Percentiles rank a stretch among this genome's conserved stretches.
phyloP scores from a whole-genome alignment of 2,888 invertebrate genomes.

The Drosophila formosana region DNA sequence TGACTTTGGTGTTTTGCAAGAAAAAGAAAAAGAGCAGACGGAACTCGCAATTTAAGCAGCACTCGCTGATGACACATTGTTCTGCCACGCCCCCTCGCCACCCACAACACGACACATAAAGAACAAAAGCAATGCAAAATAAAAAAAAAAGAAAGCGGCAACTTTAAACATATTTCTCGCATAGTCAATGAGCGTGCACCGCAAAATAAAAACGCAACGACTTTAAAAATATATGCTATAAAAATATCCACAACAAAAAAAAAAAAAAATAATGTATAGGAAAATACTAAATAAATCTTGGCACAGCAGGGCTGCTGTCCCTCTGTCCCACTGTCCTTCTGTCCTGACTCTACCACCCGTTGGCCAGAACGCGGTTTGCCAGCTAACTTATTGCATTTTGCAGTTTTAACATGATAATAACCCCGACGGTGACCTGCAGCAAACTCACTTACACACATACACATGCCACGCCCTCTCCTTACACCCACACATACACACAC shows the following conservation, averaged over 20 bases:
- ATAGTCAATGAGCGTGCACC: conserved; percentile 30
- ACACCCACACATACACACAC: conserved; percentile 3
- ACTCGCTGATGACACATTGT: conserved; percentile 57
- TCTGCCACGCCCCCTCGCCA: conserved; percentile 1
- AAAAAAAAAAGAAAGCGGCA: background rate
- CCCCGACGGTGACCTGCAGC: conserved; percentile 49
- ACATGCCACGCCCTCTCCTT: conserved; percentile 2
- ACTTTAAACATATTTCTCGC: conserved; percentile 28
- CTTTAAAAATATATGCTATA: conserved; percentile 26
- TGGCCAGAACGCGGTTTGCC: conserved; percentile 59
- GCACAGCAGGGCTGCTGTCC: conserved; percentile 51
- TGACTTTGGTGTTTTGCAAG: conserved; percentile 42
- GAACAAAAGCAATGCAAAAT: background rate
- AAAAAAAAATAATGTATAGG: background rate
- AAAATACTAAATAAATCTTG: conserved; percentile 68
- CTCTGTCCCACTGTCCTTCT: background rate
- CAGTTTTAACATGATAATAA: conserved; percentile 73
- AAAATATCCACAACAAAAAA: conserved; percentile 18
- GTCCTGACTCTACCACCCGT: conserved; percentile 27
- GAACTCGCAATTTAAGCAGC: conserved; percentile 42
- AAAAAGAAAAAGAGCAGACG: conserved; percentile 4
- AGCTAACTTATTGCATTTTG: conserved; percentile 70
- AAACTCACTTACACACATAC: conserved; percentile 3
- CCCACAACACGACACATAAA: background rate
- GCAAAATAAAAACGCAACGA: conserved; percentile 8